A percentile compares a stretch with the other conserved stretches of the same genome.
phyloP scores from a whole-genome alignment of 92 coral and sea anemone genomes.

The Epizoanthus stellaris region DNA sequence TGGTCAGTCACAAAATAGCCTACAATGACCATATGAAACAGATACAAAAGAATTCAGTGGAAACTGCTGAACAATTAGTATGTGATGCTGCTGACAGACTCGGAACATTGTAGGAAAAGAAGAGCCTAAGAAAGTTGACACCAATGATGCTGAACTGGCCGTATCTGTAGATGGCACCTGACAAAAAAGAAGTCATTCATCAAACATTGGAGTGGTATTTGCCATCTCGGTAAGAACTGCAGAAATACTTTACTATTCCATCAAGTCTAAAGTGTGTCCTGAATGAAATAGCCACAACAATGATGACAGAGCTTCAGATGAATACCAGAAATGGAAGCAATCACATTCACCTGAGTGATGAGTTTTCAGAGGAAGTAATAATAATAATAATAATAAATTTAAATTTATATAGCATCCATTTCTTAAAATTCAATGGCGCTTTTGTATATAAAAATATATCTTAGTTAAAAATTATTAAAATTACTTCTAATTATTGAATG shows the following conservation, averaged over 20 bases:
- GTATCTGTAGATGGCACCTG: constrained; percentile 73
- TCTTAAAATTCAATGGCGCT: too few relatives aligned
- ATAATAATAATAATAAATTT: too few relatives aligned
- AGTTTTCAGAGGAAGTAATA: constrained; percentile 56
- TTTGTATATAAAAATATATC: too few relatives aligned
- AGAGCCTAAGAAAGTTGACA: constrained; percentile 3
- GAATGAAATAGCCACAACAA: constrained; percentile 52
- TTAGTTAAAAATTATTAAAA: too few relatives aligned
- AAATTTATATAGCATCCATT: too few relatives aligned
- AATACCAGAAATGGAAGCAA: constrained; percentile 52
- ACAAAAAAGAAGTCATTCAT: constrained; percentile 77
- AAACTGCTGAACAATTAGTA: constrained; percentile 59
- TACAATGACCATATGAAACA: constrained; percentile 65
- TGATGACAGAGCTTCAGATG: constrained; percentile 32
- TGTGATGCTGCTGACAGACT: constrained; percentile 59
- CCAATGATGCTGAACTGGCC: constrained; percentile 38
- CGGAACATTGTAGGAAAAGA: background rate
- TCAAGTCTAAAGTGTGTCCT: constrained; percentile 62
- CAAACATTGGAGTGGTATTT: constrained; percentile 65
- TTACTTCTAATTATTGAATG: too few relatives aligned
- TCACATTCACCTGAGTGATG: constrained; percentile 42
- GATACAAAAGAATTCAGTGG: constrained; percentile 44
- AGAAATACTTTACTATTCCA: constrained; percentile 57
- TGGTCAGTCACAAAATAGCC: background rate
- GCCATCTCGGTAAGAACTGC: constrained; percentile 66